Percentiles rank a stretch among this genome's conserved stretches.
phyloP scores from a whole-genome alignment of 2,888 invertebrate species.

The Bombylius major region DNA sequence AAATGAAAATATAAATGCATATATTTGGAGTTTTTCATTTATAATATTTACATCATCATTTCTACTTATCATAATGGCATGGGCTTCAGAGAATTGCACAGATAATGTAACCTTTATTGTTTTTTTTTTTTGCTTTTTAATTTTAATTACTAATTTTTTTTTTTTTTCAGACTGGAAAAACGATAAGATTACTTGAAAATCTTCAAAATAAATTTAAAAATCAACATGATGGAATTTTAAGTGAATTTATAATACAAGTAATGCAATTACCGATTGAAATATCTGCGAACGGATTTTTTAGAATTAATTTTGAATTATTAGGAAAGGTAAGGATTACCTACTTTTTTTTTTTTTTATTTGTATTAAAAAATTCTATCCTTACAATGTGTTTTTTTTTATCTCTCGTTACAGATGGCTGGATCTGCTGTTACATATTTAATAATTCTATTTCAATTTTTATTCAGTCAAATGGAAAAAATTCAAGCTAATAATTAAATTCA shows the following conservation, averaged over 20 bases:
- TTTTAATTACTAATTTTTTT: too few species aligned
- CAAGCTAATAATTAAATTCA: too few species aligned
- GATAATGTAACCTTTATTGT: conserved; percentile 22
- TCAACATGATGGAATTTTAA: too few species aligned
- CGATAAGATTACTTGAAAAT: too few species aligned
- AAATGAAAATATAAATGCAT: neutral
- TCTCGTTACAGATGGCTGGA: conserved; percentile 25
- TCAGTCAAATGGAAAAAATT: too few species aligned
- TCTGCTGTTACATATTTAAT: conserved; percentile 30
- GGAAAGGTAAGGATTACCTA: conserved; percentile 25
- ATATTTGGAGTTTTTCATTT: conserved; percentile 14
- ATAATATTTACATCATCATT: conserved; percentile 18
- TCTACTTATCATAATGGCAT: conserved; percentile 17
- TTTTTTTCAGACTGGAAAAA: too few species aligned
- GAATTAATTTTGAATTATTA: conserved; percentile 28
- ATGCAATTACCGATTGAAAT: conserved; percentile 31
- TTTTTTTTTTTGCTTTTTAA: conserved; percentile 3
- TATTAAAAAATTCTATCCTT: too few species aligned
- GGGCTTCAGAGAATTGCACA: conserved; percentile 21
- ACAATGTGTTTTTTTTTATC: too few species aligned
- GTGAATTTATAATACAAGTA: conserved; percentile 31
- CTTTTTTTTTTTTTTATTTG: too few species aligned
- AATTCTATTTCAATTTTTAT: conserved; percentile 22
- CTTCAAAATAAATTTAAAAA: too few species aligned
- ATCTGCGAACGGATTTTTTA: conserved; percentile 33